Evolutionary conservation across 53 echinoderm and acorn worm genomes (phyloP).

Genomic region (Zoroaster sp.): DNA sequence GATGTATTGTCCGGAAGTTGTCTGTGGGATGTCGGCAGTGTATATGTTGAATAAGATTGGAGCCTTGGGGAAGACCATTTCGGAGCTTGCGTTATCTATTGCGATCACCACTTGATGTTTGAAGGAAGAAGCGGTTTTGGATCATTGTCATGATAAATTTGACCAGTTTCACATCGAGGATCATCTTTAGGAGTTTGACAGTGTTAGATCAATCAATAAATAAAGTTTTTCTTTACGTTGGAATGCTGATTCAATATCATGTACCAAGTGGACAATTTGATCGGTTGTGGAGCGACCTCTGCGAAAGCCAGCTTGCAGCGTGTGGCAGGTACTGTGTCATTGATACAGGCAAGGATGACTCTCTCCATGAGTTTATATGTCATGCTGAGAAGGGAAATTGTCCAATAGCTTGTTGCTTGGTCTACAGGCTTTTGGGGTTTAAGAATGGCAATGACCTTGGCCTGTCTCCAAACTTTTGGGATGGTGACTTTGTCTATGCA

Average conservation of each 20-base stretch:
- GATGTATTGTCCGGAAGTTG: background rate
- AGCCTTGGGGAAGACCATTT: background rate
- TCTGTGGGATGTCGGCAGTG: background rate
- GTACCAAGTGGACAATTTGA: background rate
- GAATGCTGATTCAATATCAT: background rate
- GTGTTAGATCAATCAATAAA: background rate
- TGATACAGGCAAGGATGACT: background rate
- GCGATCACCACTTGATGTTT: background rate
- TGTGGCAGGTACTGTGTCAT: background rate
- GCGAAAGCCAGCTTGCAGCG: background rate
- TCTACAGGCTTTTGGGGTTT: background rate
- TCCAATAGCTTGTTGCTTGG: background rate
- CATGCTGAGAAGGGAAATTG: background rate
- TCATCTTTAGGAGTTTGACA: background rate
- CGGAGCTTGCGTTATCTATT: background rate
- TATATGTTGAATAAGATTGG: background rate
- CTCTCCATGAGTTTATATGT: background rate
- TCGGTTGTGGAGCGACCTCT: background rate
- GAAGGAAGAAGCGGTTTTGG: background rate
- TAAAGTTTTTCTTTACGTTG: background rate
- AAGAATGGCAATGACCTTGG: background rate
- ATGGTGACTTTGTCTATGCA: background rate
- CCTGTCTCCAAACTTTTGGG: too few relatives aligned
- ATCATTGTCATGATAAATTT: background rate
- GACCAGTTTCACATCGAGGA: background rate